Evolutionary conservation across 2,888 invertebrate genomes (phyloP).

Genomic region (Ichneumoninae sp.): DNA sequence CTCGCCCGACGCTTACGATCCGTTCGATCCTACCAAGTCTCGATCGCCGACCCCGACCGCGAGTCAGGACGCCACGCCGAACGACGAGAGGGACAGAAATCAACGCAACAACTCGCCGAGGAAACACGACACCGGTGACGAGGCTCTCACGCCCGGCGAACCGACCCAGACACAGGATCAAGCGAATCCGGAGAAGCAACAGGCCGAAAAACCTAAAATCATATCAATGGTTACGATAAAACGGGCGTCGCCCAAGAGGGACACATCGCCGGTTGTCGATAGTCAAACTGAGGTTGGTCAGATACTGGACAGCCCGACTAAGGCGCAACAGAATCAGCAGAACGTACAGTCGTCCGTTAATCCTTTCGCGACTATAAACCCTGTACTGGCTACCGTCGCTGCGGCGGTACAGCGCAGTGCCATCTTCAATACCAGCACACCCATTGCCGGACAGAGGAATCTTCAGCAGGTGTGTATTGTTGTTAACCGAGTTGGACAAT

Average conservation of each 20-base stretch:
- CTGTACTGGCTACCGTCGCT: constrained; percentile 82
- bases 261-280: constrained; percentile 71
- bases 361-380: constrained; percentile 80
- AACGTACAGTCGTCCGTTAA: constrained; percentile 73
- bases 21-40: constrained; percentile 95
- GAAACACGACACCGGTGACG: constrained; percentile 74
- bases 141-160: constrained; percentile 69
- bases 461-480: constrained; percentile 75
- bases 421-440: constrained; percentile 76
- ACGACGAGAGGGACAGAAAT: constrained; percentile 80
- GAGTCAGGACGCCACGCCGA: constrained; percentile 76
- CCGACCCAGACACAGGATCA: constrained; percentile 67
- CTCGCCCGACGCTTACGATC: constrained; percentile 94
- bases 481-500: background rate
- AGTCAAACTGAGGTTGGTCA: constrained; percentile 66
- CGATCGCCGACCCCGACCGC: constrained; percentile 87
- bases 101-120: constrained; percentile 77
- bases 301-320: constrained; percentile 70
- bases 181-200: constrained; percentile 50
- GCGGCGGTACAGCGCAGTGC: constrained; percentile 82
- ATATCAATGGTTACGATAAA: constrained; percentile 83
- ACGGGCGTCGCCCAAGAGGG: constrained; percentile 78
- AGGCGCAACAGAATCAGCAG: constrained; percentile 74
- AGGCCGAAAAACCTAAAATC: constrained; percentile 81
- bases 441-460: constrained; percentile 77